These are phyloP conservation scores for Drosophila nebulosa DNA, from an alignment of 1,140 invertebrate genomes.

Conservation along the genomic window DNA sequence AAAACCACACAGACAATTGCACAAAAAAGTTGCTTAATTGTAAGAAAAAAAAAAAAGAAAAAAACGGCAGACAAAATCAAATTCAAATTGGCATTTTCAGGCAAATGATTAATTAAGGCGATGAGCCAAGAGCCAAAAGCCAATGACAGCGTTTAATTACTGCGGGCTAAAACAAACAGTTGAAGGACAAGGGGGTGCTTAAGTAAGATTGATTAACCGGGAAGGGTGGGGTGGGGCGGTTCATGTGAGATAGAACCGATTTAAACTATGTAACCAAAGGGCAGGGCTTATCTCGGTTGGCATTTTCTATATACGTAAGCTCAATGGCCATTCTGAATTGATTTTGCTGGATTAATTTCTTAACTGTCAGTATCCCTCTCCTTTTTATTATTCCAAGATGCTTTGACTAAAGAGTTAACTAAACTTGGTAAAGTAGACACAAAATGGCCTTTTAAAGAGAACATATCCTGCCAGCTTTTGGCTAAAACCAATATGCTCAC, in stretches of 20 bases:
- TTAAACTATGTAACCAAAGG: neutral
- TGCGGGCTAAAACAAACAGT: constrained; percentile 23
- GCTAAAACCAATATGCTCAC: too few species aligned
- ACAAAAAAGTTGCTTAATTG: constrained; percentile 53
- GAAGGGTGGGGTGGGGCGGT: neutral
- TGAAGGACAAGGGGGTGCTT: constrained; percentile 31
- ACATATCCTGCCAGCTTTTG: too few species aligned
- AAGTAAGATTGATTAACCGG: neutral
- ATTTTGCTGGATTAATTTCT: too few species aligned
- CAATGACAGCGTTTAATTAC: constrained; percentile 52
- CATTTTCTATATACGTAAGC: too few species aligned
- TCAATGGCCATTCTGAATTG: too few species aligned
- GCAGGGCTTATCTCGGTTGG: neutral
- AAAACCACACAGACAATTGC: constrained; percentile 40
- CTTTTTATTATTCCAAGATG: too few species aligned
- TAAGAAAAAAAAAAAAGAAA: constrained; percentile 38
- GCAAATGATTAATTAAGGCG: constrained; percentile 59
- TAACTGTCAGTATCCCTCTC: too few species aligned
- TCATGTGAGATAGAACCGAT: neutral
- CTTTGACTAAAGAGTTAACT: too few species aligned
- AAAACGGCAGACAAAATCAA: constrained; percentile 5
- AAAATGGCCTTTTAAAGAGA: too few species aligned
- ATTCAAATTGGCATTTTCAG: constrained; percentile 46
- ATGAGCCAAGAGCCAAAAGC: constrained; percentile 51
- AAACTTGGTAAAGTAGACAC: too few species aligned